Evolutionary conservation across 2,113 vertebrate genomes (phyloP).

Genomic region (Elachura formosa): DNA sequence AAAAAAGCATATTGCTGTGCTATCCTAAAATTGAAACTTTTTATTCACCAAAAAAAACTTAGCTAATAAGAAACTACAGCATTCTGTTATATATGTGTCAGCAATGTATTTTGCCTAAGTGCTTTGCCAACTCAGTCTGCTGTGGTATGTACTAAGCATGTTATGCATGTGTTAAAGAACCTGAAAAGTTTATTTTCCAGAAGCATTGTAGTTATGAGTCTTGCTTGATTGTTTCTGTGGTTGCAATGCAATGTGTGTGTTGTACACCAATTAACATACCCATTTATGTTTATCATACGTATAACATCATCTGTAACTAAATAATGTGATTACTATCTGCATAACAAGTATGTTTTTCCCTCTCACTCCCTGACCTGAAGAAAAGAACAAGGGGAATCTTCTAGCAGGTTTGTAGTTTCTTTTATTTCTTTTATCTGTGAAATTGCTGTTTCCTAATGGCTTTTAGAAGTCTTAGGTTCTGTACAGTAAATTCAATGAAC

Average conservation of each 20-base stretch:
- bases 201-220: conserved; percentile 8
- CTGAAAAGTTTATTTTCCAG: conserved; percentile 12
- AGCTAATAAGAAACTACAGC: conserved; percentile 36
- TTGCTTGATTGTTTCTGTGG: conserved; percentile 47
- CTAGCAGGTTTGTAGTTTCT: conserved; percentile 87
- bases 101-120: conserved; percentile 61
- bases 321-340: conserved; percentile 49
- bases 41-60: conserved; percentile 29
- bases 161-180: conserved; percentile 61
- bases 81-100: conserved; percentile 47
- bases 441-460: conserved; percentile 24
- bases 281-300: conserved; percentile 9
- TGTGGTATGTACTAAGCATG: conserved; percentile 65
- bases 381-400: conserved; percentile 90
- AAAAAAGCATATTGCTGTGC: neutral
- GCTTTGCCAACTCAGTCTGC: conserved; percentile 68
- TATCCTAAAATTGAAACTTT: neutral
- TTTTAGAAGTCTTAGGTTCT: conserved; percentile 15
- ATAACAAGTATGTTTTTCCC: conserved; percentile 66
- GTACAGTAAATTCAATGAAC: neutral
- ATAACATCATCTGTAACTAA: conserved; percentile 53
- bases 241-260: conserved; percentile 28
- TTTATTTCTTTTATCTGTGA: conserved; percentile 58
- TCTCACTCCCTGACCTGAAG: conserved; percentile 78
- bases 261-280: conserved; percentile 36